These are phyloP conservation scores for Philereme transversata DNA, from an alignment of 2,888 invertebrate species.

Conservation along the genomic window DNA sequence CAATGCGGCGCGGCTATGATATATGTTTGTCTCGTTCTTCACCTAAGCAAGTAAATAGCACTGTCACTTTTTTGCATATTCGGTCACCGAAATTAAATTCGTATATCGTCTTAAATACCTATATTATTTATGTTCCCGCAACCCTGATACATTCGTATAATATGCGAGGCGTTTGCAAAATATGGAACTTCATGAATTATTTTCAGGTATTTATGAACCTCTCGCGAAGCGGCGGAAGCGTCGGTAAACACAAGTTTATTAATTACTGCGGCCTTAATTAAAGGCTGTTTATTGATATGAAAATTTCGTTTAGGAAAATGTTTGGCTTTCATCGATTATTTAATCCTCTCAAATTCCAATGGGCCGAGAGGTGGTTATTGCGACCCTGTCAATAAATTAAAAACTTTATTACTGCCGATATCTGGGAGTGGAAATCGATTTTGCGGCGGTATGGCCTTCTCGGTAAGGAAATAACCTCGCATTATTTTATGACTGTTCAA, in stretches of 20 bases:
- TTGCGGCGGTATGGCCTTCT: slow-evolving; percentile 54
- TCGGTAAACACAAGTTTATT: slow-evolving; percentile 38
- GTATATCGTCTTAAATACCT: too few relatives aligned
- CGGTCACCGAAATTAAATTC: too few relatives aligned
- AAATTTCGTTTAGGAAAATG: slow-evolving; percentile 21
- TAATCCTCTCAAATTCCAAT: slow-evolving; percentile 36
- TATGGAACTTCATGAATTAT: slow-evolving; percentile 36
- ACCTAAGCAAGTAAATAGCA: too few relatives aligned
- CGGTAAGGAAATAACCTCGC: slow-evolving; percentile 53
- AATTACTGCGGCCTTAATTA: slow-evolving; percentile 40
- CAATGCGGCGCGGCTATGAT: too few relatives aligned
- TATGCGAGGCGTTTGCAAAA: slow-evolving; percentile 33
- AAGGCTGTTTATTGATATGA: slow-evolving; percentile 24
- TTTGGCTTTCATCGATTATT: slow-evolving; percentile 15
- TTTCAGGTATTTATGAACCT: slow-evolving; percentile 41
- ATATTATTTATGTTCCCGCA: slow-evolving; percentile 39
- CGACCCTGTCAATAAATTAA: slow-evolving; percentile 55
- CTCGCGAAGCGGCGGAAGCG: slow-evolving; percentile 30
- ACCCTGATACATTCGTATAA: slow-evolving; percentile 29
- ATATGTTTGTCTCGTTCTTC: too few relatives aligned
- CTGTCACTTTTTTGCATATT: too few relatives aligned
- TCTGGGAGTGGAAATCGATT: slow-evolving; percentile 49
- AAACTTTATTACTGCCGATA: slow-evolving; percentile 57
- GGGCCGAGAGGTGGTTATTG: slow-evolving; percentile 42
- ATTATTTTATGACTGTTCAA: slow-evolving; percentile 58